Evolutionary conservation across 2,113 vertebrate genomes (phyloP), one percentile per base, ranked within the genome.

Genomic region (Cyanistes caeruleus): DNA sequence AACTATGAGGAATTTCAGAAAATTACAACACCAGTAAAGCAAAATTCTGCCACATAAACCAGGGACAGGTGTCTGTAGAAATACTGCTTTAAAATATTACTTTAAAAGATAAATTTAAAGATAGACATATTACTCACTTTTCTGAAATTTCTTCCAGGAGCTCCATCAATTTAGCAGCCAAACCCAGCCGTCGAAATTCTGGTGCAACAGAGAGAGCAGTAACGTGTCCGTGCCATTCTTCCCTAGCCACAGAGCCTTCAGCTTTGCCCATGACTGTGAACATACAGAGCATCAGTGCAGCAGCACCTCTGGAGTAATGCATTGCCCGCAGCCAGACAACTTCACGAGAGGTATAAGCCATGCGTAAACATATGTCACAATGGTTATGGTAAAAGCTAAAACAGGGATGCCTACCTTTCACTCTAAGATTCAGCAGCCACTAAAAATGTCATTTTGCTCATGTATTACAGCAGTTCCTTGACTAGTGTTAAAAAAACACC

Each of bases 111-210:
- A 16, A n/a, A 44, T 37, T 46, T 51, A 33, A 90, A 67, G 18
- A 48, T 4, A 53, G 58, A 25, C 8, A 21, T 1, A 22, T 10
- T 44, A 91, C 97, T 51, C 81, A 99, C 99, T 99, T 99, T 97
- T 99, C 99, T 18, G 99, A 99, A 96, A 99, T 99, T 95, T 99
- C 99, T 90, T 99, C 99, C 93, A 99, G 85, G 82, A 99, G 98
- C 49, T 99, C 99, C 99, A 99, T 99, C 41, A 99, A 97, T 84
- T 99, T 99, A 90, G 99, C 99, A 4, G 99, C 99, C 70, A 99
- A 98, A 65, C 99, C 99, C 67, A 99, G 98, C 13, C 99, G 96
- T 28, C 99, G 98, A 95, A 99, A 99, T 96, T 99, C 99, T 0
- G 99, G 99, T 5, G 99, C 99, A 3, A 99, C 99, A 1, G 99